Conservation (phyloP, 2,113 vertebrate species). For the Phocoena sinus region DNA sequence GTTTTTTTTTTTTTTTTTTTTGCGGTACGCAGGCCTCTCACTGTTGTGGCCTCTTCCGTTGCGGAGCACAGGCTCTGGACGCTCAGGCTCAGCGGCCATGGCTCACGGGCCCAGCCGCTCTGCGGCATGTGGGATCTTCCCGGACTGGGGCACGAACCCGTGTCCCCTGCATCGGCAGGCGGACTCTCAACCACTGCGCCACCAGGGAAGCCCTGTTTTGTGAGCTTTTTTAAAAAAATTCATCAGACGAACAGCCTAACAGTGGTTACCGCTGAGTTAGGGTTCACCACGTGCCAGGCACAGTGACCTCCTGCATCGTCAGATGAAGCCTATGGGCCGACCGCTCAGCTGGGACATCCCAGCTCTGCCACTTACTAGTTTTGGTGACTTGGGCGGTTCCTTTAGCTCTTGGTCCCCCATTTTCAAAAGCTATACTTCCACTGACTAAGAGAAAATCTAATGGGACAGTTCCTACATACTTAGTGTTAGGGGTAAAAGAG, state of each 20-base stretch:
- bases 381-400: neutral
- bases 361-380: neutral
- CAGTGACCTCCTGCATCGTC: neutral
- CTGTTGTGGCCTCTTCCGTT: no score
- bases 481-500: neutral
- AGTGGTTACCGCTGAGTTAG: neutral
- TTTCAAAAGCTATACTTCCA: neutral
- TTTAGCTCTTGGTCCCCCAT: neutral
- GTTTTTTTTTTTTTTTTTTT: neutral
- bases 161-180: no score
- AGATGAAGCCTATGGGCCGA: neutral
- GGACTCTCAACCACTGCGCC: no score
- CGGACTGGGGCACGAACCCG: no score
- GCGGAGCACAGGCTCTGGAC: no score
- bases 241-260: neutral
- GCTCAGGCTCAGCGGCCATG: no score
- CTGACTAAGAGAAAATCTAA: neutral
- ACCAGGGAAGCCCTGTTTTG: neutral
- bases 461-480: accelerated
- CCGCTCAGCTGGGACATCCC: neutral
- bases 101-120: no score
- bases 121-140: no score
- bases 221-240: neutral
- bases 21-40: no score
- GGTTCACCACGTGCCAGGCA: neutral